Percentiles rank a stretch among this genome's conserved stretches.
These are phyloP conservation scores for Sinohyriopsis cumingii DNA, from an alignment of 2,888 invertebrate species.

Conservation along the genomic window DNA sequence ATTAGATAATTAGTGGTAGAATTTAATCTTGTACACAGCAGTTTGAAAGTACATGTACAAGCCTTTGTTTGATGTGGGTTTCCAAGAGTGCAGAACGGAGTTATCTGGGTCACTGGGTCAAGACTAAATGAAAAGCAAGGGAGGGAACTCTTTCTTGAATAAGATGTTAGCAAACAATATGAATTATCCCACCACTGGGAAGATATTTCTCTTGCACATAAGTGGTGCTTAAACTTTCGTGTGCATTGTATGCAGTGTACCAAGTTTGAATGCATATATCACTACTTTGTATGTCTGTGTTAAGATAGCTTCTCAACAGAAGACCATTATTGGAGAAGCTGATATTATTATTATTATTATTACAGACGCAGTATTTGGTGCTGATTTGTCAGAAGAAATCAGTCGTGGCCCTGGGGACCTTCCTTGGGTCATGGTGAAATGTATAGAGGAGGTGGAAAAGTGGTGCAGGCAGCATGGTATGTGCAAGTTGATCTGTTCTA, in stretches of 20 bases:
- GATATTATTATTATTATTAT: background rate
- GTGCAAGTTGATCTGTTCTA: constrained; percentile 16
- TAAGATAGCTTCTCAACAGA: no score
- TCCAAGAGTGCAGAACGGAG: constrained; percentile 17
- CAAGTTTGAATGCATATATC: no score
- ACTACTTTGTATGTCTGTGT: no score
- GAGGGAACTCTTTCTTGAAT: constrained; percentile 20
- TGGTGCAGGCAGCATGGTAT: constrained; percentile 61
- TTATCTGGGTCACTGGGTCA: constrained; percentile 35
- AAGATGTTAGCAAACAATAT: background rate
- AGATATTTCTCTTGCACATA: no score
- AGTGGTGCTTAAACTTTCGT: no score
- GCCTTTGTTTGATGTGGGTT: constrained; percentile 35
- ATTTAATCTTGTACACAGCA: no score
- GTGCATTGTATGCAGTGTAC: no score
- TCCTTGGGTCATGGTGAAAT: constrained; percentile 78
- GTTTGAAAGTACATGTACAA: no score
- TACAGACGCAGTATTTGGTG: constrained; percentile 76
- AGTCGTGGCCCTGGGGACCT: constrained; percentile 76
- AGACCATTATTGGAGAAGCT: no score
- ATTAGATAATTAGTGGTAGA: no score
- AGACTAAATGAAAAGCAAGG: constrained; percentile 16
- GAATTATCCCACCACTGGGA: constrained; percentile 1
- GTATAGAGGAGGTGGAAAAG: constrained; percentile 78
- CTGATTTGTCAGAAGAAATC: constrained; percentile 79